Evolutionary conservation across 1,140 invertebrate species (phyloP), one percentile per base, ranked within the genome.

Genomic region (Drosophila elegans): DNA sequence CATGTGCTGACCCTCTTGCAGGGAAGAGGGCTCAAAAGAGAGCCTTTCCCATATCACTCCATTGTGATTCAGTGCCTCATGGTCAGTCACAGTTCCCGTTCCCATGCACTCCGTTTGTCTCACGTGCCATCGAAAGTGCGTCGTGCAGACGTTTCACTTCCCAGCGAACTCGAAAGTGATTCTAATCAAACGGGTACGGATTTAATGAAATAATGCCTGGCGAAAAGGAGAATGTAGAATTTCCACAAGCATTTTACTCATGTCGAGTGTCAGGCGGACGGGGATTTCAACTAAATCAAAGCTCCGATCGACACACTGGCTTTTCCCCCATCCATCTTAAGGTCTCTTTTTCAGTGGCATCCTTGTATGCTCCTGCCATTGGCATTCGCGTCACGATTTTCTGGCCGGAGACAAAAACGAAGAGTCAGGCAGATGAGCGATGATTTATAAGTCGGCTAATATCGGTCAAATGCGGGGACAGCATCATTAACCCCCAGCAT

Each of bases 71-170:
- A 63, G 45, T 44, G 49, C 42, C 52, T 27, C 52, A 34, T 73
- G 67, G 73, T 68, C 79, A 79, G 55, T 32, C 1, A 5, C 29
- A 32, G 5, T 71, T 79, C 61, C 57, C 55, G 64, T 79, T 56
- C 57, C 55, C 42, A 32, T 78, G 80, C 80, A 80, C 63, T 80
- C 57, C 36, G 64, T 38, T 61, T 80, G 78, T 82, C 82, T 86
- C 82, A 86, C 82, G 82, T 86, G 75, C 82, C 83, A 86, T 88
- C 82, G 71, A 86, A 81, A 86, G 79, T 88, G 82, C 82, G 78
- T 80, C 46, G 57, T 63, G 57, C 51, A 46, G 57, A 16, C 55
- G 85, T 82, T 88, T 88, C 71, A 82, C 82, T 88, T 71, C 51
- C 57, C 69, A 53, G 68, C 62, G 32, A 68, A 55, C 82, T 84